Evolutionary conservation across 2,797 vertebrate genomes (phyloP).

Genomic region (Telmatherina bonti): DNA sequence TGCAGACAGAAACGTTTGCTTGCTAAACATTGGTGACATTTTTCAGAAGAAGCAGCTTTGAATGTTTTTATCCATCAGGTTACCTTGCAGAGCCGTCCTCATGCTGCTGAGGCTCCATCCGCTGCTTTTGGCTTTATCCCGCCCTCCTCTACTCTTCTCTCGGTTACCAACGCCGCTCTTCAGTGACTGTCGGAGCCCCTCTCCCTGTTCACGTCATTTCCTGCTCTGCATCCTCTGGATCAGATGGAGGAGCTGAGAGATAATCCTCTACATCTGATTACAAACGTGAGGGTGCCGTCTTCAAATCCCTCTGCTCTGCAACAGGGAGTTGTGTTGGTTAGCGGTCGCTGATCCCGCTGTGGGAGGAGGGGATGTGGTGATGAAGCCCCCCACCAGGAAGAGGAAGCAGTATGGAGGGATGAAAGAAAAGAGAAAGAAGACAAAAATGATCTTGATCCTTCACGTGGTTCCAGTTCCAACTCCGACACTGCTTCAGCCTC

Average conservation of each 20-base stretch:
- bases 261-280: conserved; percentile 81
- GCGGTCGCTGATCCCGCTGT: conserved; percentile 51
- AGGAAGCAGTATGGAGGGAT: conserved; percentile 30
- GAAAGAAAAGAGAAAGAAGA: conserved; percentile 44
- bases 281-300: conserved; percentile 76
- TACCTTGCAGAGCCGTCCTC: conserved; percentile 50
- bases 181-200: conserved; percentile 14
- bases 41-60: neutral
- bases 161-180: conserved; percentile 38
- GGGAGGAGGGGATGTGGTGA: conserved; percentile 59
- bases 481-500: conserved; percentile 11
- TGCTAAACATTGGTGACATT: neutral
- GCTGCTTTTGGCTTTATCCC: conserved; percentile 8
- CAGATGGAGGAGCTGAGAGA: conserved; percentile 75
- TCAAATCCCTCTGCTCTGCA: conserved; percentile 65
- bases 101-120: conserved; percentile 8
- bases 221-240: conserved; percentile 36
- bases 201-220: neutral
- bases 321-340: conserved; percentile 26
- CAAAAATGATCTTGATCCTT: neutral
- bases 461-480: conserved; percentile 4
- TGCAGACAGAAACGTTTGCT: neutral
- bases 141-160: conserved; percentile 55
- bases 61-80: conserved; percentile 11
- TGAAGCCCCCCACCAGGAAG: conserved; percentile 51